Evolutionary conservation across 2,113 vertebrate genomes (phyloP).

Genomic region (Pachypanchax playfairii): DNA sequence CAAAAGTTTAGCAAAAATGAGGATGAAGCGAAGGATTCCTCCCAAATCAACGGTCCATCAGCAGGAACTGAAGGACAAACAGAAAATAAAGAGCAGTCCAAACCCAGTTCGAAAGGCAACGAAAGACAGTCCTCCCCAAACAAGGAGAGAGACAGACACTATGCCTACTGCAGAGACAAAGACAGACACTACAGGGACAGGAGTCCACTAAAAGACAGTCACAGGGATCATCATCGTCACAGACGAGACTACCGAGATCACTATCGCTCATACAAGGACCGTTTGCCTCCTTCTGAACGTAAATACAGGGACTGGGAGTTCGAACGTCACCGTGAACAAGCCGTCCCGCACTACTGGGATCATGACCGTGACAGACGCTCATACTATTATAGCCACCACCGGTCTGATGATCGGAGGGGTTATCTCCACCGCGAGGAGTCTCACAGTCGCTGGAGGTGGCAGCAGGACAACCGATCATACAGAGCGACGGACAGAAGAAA

Average conservation of each 20-base stretch:
- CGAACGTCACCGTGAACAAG: slow-evolving; percentile 69
- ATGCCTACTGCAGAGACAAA: slow-evolving; percentile 54
- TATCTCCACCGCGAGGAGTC: slow-evolving; percentile 61
- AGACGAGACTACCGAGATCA: slow-evolving; percentile 70
- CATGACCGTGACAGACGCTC: slow-evolving; percentile 74
- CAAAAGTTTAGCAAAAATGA: slow-evolving; percentile 9
- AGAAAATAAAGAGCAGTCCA: slow-evolving; percentile 48
- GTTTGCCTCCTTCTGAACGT: slow-evolving; percentile 75
- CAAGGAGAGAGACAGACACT: slow-evolving; percentile 41
- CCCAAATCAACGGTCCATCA: slow-evolving; percentile 26
- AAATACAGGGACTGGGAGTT: slow-evolving; percentile 75
- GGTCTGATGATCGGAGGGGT: slow-evolving; percentile 52
- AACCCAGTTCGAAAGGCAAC: slow-evolving; percentile 34
- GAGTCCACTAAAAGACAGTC: slow-evolving; percentile 72
- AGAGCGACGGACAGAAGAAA: slow-evolving; percentile 32
- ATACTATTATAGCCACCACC: slow-evolving; percentile 60
- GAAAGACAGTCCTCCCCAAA: slow-evolving; percentile 42
- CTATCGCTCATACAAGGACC: slow-evolving; percentile 72
- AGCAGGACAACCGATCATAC: slow-evolving; percentile 49
- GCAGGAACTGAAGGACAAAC: slow-evolving; percentile 20
- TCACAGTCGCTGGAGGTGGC: slow-evolving; percentile 60
- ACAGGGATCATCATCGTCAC: slow-evolving; percentile 67
- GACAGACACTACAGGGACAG: slow-evolving; percentile 62
- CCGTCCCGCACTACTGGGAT: slow-evolving; percentile 67
- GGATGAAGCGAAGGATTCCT: slow-evolving; percentile 21